A percentile compares a stretch with the other conserved stretches of the same genome.
Conservation (phyloP, 1,140 invertebrate species). For the Macrotrachela quadricornifera region DNA sequence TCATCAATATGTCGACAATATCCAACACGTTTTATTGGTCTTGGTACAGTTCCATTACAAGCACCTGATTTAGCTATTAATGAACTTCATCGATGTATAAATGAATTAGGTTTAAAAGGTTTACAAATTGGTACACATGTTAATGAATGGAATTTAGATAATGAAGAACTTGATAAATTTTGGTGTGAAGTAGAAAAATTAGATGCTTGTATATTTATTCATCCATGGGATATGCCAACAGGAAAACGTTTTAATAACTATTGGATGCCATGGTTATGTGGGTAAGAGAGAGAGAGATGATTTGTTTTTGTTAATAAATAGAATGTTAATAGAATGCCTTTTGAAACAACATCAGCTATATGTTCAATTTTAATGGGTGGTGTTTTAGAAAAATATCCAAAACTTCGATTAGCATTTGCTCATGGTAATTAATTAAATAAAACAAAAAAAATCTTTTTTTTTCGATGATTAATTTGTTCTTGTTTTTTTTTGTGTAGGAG, state of each 20-base stretch:
- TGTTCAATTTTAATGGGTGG: conserved; percentile 39
- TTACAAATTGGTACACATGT: conserved; percentile 42
- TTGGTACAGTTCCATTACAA: conserved; percentile 41
- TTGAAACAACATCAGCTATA: conserved; percentile 38
- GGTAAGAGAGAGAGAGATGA: background rate
- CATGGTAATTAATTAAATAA: conserved; percentile 31
- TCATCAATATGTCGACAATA: conserved; percentile 28
- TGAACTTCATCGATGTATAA: conserved; percentile 35
- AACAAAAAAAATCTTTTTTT: background rate
- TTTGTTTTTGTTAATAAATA: background rate
- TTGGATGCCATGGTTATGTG: background rate
- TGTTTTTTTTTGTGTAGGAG: conserved; percentile 12
- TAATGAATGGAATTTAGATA: conserved; percentile 40
- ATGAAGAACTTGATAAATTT: conserved; percentile 33
- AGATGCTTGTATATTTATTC: conserved; percentile 35
- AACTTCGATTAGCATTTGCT: conserved; percentile 35
- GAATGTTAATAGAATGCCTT: conserved; percentile 36
- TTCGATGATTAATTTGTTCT: no score
- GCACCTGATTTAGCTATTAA: conserved; percentile 34
- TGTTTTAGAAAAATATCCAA: conserved; percentile 35
- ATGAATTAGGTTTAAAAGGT: conserved; percentile 34
- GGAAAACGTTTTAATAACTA: background rate
- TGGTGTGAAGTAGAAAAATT: conserved; percentile 38
- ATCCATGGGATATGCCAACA: conserved; percentile 44
- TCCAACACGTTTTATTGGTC: conserved; percentile 35